Conservation (phyloP, 2,797 vertebrate genomes). For the Pelodytes ibericus region DNA sequence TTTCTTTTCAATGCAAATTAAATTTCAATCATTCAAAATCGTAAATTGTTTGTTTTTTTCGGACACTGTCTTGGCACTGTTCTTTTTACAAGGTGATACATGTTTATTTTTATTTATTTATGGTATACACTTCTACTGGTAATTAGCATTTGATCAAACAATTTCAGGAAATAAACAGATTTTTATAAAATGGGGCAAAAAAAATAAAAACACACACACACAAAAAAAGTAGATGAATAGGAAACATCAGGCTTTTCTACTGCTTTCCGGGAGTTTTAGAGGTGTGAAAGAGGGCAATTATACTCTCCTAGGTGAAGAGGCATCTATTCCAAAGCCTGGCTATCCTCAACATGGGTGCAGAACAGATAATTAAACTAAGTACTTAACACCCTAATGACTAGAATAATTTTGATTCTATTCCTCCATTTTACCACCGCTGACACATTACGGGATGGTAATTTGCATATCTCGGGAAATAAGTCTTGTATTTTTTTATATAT, state of each 20-base stretch:
- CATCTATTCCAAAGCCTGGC: constrained; percentile 28
- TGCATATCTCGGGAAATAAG: constrained; percentile 18
- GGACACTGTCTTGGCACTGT: too few relatives aligned
- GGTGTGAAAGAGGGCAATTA: constrained; percentile 27
- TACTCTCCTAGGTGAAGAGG: constrained; percentile 20
- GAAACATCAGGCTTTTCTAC: background rate
- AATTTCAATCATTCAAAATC: too few relatives aligned
- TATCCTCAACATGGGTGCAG: constrained; percentile 22
- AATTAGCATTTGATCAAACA: too few relatives aligned
- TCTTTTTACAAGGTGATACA: too few relatives aligned
- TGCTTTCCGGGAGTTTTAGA: background rate
- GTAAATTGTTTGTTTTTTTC: too few relatives aligned
- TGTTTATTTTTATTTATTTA: too few relatives aligned
- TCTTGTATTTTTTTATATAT: constrained; percentile 13
- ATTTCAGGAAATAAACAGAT: too few relatives aligned
- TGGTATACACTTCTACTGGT: too few relatives aligned
- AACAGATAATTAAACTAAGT: constrained; percentile 44
- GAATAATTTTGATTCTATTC: constrained; percentile 39
- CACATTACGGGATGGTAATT: constrained; percentile 41
- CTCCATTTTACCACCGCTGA: constrained; percentile 6
- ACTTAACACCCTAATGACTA: constrained; percentile 46
- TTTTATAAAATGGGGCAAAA: too few relatives aligned
- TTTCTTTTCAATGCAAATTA: too few relatives aligned
- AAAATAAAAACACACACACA: too few relatives aligned
- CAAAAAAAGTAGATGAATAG: too few relatives aligned